phyloP scores from a whole-genome alignment of 1,140 invertebrate genomes.

The Meloidogyne exigua region DNA sequence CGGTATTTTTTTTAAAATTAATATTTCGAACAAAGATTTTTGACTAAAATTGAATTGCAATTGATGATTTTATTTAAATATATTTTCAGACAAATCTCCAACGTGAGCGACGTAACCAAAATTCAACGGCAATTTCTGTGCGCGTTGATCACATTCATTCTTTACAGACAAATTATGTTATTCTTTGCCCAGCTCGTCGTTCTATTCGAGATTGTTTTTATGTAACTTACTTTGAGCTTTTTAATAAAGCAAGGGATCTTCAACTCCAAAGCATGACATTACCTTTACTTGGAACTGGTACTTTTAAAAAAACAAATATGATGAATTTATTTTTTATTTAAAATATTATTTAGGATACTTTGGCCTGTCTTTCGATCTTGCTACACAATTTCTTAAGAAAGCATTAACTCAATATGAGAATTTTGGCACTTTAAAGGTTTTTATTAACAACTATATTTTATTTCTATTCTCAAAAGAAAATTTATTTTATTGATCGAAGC shows the following conservation, averaged over 20 bases:
- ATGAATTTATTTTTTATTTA: neutral
- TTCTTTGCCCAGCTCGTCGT: conserved; percentile 7
- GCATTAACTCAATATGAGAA: conserved; percentile 11
- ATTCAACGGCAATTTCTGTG: conserved; percentile 4
- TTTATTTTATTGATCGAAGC: conserved; percentile 10
- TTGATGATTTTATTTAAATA: neutral
- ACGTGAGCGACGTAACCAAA: conserved; percentile 8
- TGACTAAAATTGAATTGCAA: too few species aligned
- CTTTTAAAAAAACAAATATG: too few species aligned
- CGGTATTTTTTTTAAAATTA: conserved; percentile 1
- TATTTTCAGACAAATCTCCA: neutral
- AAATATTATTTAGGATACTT: neutral
- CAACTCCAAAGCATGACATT: conserved; percentile 20
- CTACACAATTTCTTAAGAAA: conserved; percentile 7
- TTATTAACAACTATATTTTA: neutral
- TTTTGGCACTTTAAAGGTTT: conserved; percentile 30
- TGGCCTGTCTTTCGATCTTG: neutral
- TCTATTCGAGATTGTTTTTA: conserved; percentile 2
- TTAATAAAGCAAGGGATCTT: conserved; percentile 17
- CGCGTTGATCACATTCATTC: neutral
- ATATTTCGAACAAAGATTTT: too few species aligned
- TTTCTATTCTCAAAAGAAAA: conserved; percentile 4
- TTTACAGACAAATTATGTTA: conserved; percentile 6
- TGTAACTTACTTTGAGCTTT: conserved; percentile 16
- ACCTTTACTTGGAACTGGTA: conserved; percentile 31